phyloP scores from a whole-genome alignment of 2,113 vertebrate genomes.

The Sapayoa aenigma region DNA sequence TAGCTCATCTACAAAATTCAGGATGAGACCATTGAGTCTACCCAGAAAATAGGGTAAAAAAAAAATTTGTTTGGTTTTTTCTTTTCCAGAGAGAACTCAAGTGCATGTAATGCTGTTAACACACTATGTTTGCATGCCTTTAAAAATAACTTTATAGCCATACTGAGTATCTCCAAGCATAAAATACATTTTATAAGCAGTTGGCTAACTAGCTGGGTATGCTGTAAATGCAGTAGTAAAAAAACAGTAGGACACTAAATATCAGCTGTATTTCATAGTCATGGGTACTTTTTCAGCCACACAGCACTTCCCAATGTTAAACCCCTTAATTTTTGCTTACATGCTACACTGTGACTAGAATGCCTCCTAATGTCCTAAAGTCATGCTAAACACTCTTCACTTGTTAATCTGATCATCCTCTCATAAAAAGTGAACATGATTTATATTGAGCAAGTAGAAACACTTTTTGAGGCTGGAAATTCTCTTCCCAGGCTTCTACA shows the following conservation, averaged over 20 bases:
- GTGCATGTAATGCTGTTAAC: slow-evolving; percentile 56
- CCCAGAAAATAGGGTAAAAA: slow-evolving; percentile 58
- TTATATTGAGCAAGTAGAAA: not conserved
- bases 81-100: slow-evolving; percentile 39
- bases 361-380: slow-evolving; percentile 41
- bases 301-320: slow-evolving; percentile 52
- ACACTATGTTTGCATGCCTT: slow-evolving; percentile 45
- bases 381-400: not conserved
- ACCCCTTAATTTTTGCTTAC: slow-evolving; percentile 38
- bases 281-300: slow-evolving; percentile 42
- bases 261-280: slow-evolving; percentile 60
- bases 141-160: slow-evolving; percentile 70
- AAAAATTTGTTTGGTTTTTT: not conserved
- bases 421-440: not conserved
- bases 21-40: slow-evolving; percentile 24
- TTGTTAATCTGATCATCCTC: not conserved
- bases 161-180: slow-evolving; percentile 63
- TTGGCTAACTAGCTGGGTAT: slow-evolving; percentile 68
- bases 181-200: slow-evolving; percentile 74
- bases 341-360: slow-evolving; percentile 44
- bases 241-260: slow-evolving; percentile 68
- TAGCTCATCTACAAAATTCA: slow-evolving; percentile 54
- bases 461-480: not conserved
- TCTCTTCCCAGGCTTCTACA: not conserved
- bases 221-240: slow-evolving; percentile 69